Evolutionary conservation across 2,113 vertebrate genomes (phyloP), one percentile per base, ranked within the genome.

Genomic region (Irena cyanogastra): DNA sequence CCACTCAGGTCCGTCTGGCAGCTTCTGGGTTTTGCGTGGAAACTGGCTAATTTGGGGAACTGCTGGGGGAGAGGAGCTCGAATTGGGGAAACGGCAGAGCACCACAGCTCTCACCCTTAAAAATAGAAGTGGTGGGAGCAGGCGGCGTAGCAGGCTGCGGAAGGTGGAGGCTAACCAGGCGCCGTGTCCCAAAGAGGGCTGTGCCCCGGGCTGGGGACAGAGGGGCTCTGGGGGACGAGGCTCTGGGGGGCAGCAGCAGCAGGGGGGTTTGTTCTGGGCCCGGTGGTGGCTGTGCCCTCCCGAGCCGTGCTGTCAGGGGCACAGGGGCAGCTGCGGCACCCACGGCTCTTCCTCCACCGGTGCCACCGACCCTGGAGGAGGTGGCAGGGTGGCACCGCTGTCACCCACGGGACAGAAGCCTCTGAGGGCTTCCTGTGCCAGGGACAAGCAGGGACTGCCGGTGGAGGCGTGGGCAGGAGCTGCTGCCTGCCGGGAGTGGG

Each of bases 51-150:
- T 96, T 90, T 84, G 92, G 93, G 95, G 89, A 93, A 77, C 85
- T 90, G 92, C 84, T 35, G 64, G 84, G 72, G 86, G 84, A 60
- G 53, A 54, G 72, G 76, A 87, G 91, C 71, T 74, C 7, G 13
- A 95, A 91, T 60, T 63, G 87, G 94, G 96, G 96, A 89, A 92
- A 92, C 27, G 77, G 17, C 78, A 53, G 70, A 65, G 95, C 94
- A 74, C 90, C 85, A 70, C 85, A 85, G 61, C 87, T 87, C 93
- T 82, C 95, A 89, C 96, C 87, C 79, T 78, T 91, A 92, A 94
- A 95, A 96, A 94, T 95, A 95, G 95, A 74, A 94, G 23, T 30
- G 16, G 94, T 91, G 95, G 96, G 93, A 92, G 92, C 92, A 72
- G 94, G 94, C 75, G 3, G 84, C 24, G 68, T 39, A 75, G 28